These are phyloP conservation scores for Nomada fabriciana DNA, from an alignment of 2,888 invertebrate genomes.

Conservation along the genomic window DNA sequence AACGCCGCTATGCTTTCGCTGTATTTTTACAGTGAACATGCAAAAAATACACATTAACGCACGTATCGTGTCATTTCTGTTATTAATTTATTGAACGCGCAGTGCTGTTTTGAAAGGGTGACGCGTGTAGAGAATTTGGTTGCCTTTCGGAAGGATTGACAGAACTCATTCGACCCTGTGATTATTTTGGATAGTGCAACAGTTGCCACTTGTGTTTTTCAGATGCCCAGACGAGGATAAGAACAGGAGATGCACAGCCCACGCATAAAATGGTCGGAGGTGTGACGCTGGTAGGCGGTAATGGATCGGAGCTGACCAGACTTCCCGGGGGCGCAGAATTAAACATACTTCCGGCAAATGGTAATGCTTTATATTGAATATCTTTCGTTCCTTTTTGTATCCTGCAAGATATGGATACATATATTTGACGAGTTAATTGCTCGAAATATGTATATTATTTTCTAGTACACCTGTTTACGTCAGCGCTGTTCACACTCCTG, in stretches of 20 bases:
- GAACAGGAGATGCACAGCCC: constrained; percentile 80
- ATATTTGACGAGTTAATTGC: background rate
- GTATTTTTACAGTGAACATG: too few relatives aligned
- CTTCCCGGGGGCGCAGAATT: constrained; percentile 83
- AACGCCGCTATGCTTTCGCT: too few relatives aligned
- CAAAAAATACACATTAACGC: too few relatives aligned
- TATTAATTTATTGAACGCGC: too few relatives aligned
- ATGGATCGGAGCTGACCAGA: constrained; percentile 82
- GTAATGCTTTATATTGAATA: constrained; percentile 73
- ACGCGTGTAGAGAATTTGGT: background rate
- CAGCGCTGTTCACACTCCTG: too few relatives aligned
- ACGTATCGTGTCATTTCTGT: too few relatives aligned
- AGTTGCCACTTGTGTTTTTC: constrained; percentile 30
- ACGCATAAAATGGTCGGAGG: constrained; percentile 84
- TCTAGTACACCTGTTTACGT: too few relatives aligned
- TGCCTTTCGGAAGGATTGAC: too few relatives aligned
- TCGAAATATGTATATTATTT: background rate
- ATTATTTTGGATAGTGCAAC: background rate
- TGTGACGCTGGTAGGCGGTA: constrained; percentile 82
- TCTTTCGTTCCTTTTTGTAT: background rate
- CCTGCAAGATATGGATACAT: background rate
- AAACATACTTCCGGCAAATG: constrained; percentile 83
- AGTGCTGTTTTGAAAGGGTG: background rate
- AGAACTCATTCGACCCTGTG: background rate
- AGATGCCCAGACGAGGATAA: constrained; percentile 82